These are phyloP conservation scores for Bergia sp. DNA, from an alignment of 92 coral and sea anemone genomes.

Conservation along the genomic window DNA sequence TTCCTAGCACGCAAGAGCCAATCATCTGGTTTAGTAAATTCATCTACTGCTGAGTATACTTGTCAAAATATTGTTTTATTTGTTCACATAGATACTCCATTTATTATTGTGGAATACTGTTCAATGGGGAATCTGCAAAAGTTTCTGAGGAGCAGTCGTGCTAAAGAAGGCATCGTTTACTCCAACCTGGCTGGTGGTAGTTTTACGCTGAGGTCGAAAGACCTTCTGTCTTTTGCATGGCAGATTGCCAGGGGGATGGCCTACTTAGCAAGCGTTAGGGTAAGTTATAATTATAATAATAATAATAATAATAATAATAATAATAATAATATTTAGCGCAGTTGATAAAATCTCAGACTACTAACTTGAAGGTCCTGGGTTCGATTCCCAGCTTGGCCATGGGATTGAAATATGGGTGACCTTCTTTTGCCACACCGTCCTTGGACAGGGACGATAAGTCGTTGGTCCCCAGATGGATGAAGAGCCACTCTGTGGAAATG, in stretches of 20 bases:
- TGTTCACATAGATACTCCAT: conserved; percentile 63
- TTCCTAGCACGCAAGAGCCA: too few relatives aligned
- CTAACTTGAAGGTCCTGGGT: too few relatives aligned
- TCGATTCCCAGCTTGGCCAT: too few relatives aligned
- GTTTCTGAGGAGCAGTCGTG: conserved; percentile 77
- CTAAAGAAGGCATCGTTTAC: conserved; percentile 65
- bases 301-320: too few relatives aligned
- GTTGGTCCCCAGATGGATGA: too few relatives aligned
- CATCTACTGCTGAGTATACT: too few relatives aligned
- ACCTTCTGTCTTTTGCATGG: conserved; percentile 93
- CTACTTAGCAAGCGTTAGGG: conserved; percentile 87
- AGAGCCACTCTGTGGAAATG: too few relatives aligned
- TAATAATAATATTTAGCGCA: too few relatives aligned
- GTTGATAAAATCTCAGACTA: too few relatives aligned
- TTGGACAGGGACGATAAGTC: too few relatives aligned
- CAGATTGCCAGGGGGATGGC: conserved; percentile 97
- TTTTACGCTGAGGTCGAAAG: conserved; percentile 76
- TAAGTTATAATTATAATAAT: conserved; percentile 12
- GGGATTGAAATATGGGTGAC: too few relatives aligned
- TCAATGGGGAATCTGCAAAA: conserved; percentile 81
- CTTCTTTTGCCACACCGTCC: too few relatives aligned
- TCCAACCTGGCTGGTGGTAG: conserved; percentile 93
- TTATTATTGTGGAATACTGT: conserved; percentile 91
- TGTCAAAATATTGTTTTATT: not conserved
- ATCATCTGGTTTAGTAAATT: not conserved